phyloP scores from a whole-genome alignment of 1,140 invertebrate species.

The Pteromalus puparum region DNA sequence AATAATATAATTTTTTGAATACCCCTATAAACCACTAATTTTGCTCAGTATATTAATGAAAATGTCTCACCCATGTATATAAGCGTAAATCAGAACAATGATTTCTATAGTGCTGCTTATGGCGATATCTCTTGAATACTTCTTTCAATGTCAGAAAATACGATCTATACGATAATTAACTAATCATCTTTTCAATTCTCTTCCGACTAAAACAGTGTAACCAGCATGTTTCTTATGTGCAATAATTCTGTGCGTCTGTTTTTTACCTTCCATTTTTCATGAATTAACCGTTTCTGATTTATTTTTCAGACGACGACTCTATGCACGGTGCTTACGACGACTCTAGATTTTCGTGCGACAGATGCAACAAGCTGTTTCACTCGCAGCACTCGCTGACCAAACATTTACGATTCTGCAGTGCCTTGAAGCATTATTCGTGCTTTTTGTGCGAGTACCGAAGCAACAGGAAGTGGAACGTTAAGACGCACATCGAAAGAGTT shows the following conservation, averaged over 20 bases:
- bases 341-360: constrained; percentile 58
- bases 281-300: neutral
- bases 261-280: too few relatives aligned
- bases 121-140: neutral
- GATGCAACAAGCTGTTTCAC: constrained; percentile 71
- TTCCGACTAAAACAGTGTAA: neutral
- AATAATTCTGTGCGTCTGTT: too few relatives aligned
- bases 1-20: too few relatives aligned
- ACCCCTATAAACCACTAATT: too few relatives aligned
- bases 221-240: neutral
- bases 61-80: too few relatives aligned
- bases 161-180: neutral
- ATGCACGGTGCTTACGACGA: neutral
- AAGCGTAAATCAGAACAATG: too few relatives aligned
- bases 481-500: constrained; percentile 70
- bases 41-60: too few relatives aligned
- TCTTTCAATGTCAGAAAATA: neutral
- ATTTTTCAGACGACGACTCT: neutral
- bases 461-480: constrained; percentile 72
- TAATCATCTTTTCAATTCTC: neutral
- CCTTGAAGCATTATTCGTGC: constrained; percentile 71
- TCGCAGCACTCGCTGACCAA: constrained; percentile 71
- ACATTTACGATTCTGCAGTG: constrained; percentile 74
- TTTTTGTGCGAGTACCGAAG: constrained; percentile 73
- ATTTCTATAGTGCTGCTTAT: neutral